Evolutionary conservation across 2,888 invertebrate species (phyloP), one percentile per base, ranked within the genome.

Genomic region (Arrhopalites spinosus): DNA sequence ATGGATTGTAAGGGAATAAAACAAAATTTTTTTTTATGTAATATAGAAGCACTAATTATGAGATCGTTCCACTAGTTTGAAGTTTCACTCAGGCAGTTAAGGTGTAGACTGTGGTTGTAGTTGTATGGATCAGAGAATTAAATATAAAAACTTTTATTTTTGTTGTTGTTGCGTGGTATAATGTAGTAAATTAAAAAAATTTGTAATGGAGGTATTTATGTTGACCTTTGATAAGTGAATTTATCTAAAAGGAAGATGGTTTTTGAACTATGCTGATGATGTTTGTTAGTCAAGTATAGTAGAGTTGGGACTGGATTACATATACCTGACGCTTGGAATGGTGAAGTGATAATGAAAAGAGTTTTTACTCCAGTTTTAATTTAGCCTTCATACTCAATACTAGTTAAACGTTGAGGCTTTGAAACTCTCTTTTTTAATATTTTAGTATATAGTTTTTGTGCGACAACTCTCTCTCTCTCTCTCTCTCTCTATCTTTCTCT

Each of bases 171-270:
- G 15, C 15, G 17, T 50, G 45, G 50, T 17, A n/a, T 50, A 20
- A 8, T 20, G 59, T 59, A 7, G 20, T 7, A 13, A 11, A 23
- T 5, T 59, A 5, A 13, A 7, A 23, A 20, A 13, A 2, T 59
- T 13, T 27, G 59, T 59, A 15, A n/a, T n/a, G n/a, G 20, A 59
- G 59, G 59, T 27, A 27, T 59, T 59, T 59, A 13, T 59, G 59
- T 30, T 64, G 64, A 64, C 64, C 64, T 64, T 64, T 64, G 64
- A 64, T 64, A 64, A 64, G 25, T 63, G 23, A 30, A 27, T 13
- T 27, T 59, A 59, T 59, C 59, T 59, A 27, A 11, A 50, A 59
- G 59, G 59, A 59, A 59, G 59, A 59, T 59, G 59, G 5, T 25
- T 36, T 36, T 59, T 25, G 59, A 25, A 27, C 7, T 59, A 3